Conservation (phyloP, 2,888 invertebrate species). For the Lasioglossum oenotherae region DNA sequence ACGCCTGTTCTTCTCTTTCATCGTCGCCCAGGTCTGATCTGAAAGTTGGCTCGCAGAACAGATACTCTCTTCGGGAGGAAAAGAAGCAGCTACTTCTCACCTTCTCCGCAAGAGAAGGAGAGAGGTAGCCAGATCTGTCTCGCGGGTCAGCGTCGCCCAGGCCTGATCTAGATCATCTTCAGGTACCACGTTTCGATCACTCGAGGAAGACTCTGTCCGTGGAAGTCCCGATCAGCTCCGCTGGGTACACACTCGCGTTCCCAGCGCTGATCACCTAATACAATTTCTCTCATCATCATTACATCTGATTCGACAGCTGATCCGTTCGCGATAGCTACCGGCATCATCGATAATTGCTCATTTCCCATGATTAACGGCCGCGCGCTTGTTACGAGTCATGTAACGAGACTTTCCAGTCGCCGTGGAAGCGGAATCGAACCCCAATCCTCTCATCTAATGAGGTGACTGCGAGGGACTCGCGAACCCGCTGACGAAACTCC, state of each 20-base stretch:
- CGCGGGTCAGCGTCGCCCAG: too few species aligned
- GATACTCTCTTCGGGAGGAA: too few species aligned
- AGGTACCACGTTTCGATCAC: neutral
- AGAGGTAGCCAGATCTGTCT: too few species aligned
- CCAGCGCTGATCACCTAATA: neutral
- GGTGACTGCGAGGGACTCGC: conserved; percentile 30
- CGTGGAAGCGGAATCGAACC: conserved; percentile 26
- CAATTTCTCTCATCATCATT: conserved; percentile 13
- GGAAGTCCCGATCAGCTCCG: neutral
- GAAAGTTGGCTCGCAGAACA: too few species aligned
- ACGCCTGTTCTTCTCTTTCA: too few species aligned
- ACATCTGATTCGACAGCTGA: neutral
- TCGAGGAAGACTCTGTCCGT: neutral
- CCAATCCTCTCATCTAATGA: conserved; percentile 42
- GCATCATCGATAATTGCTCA: conserved; percentile 22
- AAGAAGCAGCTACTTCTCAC: too few species aligned
- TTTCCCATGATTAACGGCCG: conserved; percentile 28
- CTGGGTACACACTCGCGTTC: neutral
- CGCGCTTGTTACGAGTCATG: conserved; percentile 29
- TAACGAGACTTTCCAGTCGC: conserved; percentile 36
- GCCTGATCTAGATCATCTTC: neutral
- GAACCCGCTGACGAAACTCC: conserved; percentile 34
- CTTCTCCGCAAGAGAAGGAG: too few species aligned
- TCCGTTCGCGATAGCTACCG: neutral
- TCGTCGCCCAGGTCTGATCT: too few species aligned